Percentiles rank a stretch among this genome's conserved stretches.
Evolutionary conservation across 2,113 vertebrate genomes (phyloP).

Genomic region (Argyrosomus japonicus): DNA sequence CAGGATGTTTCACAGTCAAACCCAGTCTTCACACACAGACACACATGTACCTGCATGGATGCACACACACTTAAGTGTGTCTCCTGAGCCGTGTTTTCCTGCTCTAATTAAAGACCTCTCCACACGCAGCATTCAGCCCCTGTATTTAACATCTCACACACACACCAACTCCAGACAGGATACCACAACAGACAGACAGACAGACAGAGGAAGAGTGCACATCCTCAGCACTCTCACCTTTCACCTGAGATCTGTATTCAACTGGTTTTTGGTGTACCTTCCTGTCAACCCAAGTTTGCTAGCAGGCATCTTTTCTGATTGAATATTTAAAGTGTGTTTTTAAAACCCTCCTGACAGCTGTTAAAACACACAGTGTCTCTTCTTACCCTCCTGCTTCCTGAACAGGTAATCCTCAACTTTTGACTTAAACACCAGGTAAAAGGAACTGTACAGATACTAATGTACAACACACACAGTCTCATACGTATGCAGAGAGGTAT

Average conservation of each 20-base stretch:
- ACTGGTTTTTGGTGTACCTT: constrained; percentile 19
- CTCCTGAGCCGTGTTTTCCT: constrained; percentile 80
- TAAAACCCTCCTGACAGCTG: constrained; percentile 33
- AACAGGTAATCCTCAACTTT: constrained; percentile 67
- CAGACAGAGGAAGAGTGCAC: constrained; percentile 38
- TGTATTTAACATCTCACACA: constrained; percentile 79
- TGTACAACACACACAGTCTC: neutral
- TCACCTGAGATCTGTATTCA: constrained; percentile 53
- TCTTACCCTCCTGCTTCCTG: constrained; percentile 67
- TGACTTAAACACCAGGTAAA: constrained; percentile 64
- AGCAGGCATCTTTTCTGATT: constrained; percentile 22
- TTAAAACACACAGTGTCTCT: constrained; percentile 49
- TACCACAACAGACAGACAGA: constrained; percentile 48
- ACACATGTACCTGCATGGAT: neutral
- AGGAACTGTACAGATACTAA: constrained; percentile 12
- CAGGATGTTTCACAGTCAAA: constrained; percentile 45
- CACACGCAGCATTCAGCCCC: constrained; percentile 67
- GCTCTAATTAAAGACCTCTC: constrained; percentile 84
- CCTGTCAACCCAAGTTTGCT: constrained; percentile 17
- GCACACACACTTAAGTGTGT: constrained; percentile 48
- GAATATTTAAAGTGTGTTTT: constrained; percentile 49
- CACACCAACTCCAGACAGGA: constrained; percentile 57
- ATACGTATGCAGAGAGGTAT: neutral
- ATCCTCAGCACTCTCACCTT: constrained; percentile 70
- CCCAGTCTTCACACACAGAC: neutral